Evolutionary conservation across 2,888 invertebrate genomes (phyloP), one percentile per base, ranked within the genome.

Genomic region (Stictocephala bisonia): DNA sequence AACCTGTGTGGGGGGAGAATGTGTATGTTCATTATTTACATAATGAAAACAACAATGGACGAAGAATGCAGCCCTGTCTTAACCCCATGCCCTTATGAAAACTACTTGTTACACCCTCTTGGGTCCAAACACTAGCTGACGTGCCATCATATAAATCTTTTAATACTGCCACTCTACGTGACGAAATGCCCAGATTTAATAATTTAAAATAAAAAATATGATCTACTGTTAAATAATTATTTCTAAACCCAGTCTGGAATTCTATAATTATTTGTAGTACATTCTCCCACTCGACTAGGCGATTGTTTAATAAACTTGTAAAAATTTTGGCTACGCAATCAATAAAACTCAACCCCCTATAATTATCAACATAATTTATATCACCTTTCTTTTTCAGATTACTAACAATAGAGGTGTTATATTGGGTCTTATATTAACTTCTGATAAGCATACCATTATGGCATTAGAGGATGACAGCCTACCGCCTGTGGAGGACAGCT

Each of bases 21-120:
- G n/a, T n/a, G n/a, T n/a, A n/a, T n/a, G n/a, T n/a, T n/a, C n/a
- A n/a, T n/a, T n/a, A n/a, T n/a, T n/a, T 35, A 13, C 51, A 31
- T 3, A 76, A 3, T 9, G 75, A 73, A 66, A 78, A 77, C 1
- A 75, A 20, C 0, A 44, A 9, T 1, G 76, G 72, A 70, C 79
- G 77, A 18, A 76, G n/a, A 7, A 75, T 67, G 20, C 74, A 78
- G 7, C 77, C 77, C n/a, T 77, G 76, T 22, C 75, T 78, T 2
- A 78, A 48, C n/a, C 75, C 75, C 20, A 40, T 67, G 9, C 15
- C 35, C 7, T 51, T 76, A 68, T 24, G 22, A 26, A 77, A 72
- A 20, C 50, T 41, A 13, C 75, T 27, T 6, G 75, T 35, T 26
- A 50, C 18, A 7, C 75, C 77, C 0, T 68, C 53, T 0, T 40